Conservation (phyloP, 35 echinoderm and acorn worm species). For the Holothuria glaberrima region DNA sequence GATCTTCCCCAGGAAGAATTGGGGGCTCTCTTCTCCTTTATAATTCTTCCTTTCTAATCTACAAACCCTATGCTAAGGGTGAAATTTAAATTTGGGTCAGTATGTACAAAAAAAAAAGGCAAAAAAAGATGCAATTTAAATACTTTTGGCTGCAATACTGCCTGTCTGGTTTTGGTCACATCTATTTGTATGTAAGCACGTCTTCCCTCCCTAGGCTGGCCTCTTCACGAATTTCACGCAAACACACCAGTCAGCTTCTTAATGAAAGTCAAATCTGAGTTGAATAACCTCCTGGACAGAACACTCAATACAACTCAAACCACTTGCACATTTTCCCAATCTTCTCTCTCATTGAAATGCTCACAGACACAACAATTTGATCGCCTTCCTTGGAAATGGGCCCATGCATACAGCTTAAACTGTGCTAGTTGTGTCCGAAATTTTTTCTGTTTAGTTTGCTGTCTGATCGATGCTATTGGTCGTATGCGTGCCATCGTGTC, state of each 20-base stretch:
- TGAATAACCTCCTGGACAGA: constrained; percentile 52
- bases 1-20: not conserved
- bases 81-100: constrained; percentile 47
- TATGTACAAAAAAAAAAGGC: not conserved
- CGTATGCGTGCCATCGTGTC: constrained; percentile 26
- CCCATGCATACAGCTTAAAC: constrained; percentile 37
- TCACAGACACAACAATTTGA: constrained; percentile 52
- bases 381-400: constrained; percentile 38
- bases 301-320: constrained; percentile 42
- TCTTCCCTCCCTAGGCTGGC: constrained; percentile 20
- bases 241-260: constrained; percentile 38
- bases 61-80: not conserved
- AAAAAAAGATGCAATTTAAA: constrained; percentile 27
- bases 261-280: constrained; percentile 37
- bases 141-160: constrained; percentile 36
- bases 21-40: constrained; percentile 30
- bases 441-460: constrained; percentile 15
- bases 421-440: constrained; percentile 34
- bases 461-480: constrained; percentile 49
- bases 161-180: constrained; percentile 44
- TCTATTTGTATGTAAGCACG: constrained; percentile 26
- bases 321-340: constrained; percentile 46
- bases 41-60: not conserved
- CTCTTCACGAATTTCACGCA: constrained; percentile 37
- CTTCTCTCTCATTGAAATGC: constrained; percentile 1